phyloP scores from a whole-genome alignment of 2,113 vertebrate species.

The Macroglossus sobrinus region DNA sequence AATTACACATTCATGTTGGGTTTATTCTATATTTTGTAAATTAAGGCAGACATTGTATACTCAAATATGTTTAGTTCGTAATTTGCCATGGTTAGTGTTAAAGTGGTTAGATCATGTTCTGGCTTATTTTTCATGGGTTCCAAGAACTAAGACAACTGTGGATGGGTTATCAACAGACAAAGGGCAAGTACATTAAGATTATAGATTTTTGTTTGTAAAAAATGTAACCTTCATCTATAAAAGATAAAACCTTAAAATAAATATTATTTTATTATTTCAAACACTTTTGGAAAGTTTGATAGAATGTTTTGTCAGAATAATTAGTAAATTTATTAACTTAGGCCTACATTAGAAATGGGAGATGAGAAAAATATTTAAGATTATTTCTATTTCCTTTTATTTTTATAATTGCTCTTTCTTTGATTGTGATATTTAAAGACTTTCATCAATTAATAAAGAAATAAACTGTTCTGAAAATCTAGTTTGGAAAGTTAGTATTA shows the following conservation, averaged over 20 bases:
- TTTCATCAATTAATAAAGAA: not conserved
- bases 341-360: not conserved
- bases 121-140: not conserved
- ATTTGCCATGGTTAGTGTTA: not conserved
- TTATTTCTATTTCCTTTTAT: conserved; percentile 29
- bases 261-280: conserved; percentile 25
- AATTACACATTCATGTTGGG: not conserved
- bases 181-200: not conserved
- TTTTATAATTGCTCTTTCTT: not conserved
- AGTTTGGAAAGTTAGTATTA: conserved; percentile 10
- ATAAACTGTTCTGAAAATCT: not conserved
- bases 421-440: not conserved
- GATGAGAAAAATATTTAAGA: not conserved
- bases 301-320: not conserved
- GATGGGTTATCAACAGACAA: not conserved
- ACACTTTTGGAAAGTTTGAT: not conserved
- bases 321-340: not conserved
- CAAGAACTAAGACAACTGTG: not conserved
- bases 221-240: not conserved
- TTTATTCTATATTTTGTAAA: not conserved
- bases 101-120: not conserved
- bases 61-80: not conserved
- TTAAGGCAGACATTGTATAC: not conserved
- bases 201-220: not conserved
- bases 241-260: not conserved